phyloP scores from a whole-genome alignment of 2,888 invertebrate genomes.

The Agrochola litura region DNA sequence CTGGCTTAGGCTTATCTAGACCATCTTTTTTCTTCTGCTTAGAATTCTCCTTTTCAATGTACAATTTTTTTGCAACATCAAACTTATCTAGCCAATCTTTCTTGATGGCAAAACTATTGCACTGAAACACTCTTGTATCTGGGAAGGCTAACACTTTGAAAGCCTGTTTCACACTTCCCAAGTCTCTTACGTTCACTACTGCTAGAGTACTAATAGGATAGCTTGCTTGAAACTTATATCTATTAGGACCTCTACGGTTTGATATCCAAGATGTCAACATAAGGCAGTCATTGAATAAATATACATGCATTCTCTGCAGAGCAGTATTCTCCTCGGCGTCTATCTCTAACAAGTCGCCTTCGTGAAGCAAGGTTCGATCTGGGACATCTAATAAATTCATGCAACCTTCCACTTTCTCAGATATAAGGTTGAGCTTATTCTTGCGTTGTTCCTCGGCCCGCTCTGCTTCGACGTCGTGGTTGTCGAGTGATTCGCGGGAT shows the following conservation, averaged over 20 bases:
- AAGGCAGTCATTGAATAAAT: slow-evolving; percentile 97
- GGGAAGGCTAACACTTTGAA: slow-evolving; percentile 98
- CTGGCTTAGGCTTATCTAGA: slow-evolving; percentile 83
- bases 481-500: slow-evolving; percentile 89
- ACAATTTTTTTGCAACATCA: slow-evolving; percentile 96
- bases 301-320: slow-evolving; percentile 96
- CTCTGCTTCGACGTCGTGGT: slow-evolving; percentile 89
- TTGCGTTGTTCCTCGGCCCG: slow-evolving; percentile 91
- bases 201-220: slow-evolving; percentile 97
- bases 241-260: slow-evolving; percentile 93
- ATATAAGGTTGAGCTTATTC: slow-evolving; percentile 92
- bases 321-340: slow-evolving; percentile 96
- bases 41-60: slow-evolving; percentile 91
- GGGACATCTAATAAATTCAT: slow-evolving; percentile 94
- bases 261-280: slow-evolving; percentile 96
- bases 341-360: slow-evolving; percentile 97
- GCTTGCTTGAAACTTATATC: slow-evolving; percentile 95
- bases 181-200: slow-evolving; percentile 97
- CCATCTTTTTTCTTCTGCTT: slow-evolving; percentile 88
- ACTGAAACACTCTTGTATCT: slow-evolving; percentile 97
- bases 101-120: slow-evolving; percentile 94
- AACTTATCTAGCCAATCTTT: slow-evolving; percentile 98
- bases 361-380: slow-evolving; percentile 95
- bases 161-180: slow-evolving; percentile 97
- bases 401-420: slow-evolving; percentile 97